These are phyloP conservation scores for Salarias fasciatus DNA, from an alignment of 2,797 vertebrate species.

Conservation along the genomic window DNA sequence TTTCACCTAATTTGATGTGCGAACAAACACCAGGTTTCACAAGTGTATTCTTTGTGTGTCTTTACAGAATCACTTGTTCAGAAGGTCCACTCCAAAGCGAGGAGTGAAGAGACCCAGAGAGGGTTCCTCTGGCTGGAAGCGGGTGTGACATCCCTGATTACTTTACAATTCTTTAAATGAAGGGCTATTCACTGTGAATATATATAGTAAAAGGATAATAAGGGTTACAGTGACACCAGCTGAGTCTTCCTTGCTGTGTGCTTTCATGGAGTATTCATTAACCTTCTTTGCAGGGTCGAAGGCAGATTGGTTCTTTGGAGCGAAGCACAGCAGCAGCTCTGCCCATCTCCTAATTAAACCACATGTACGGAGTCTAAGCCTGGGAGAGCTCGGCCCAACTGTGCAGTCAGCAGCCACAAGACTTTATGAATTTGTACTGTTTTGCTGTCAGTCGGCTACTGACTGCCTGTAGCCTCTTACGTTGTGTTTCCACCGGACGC, in stretches of 20 bases:
- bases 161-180: no score
- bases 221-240: no score
- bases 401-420: slow-evolving; percentile 81
- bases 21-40: no score
- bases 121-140: slow-evolving; percentile 49
- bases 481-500: no score
- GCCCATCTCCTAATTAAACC: slow-evolving; percentile 84
- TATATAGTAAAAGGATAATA: no score
- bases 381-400: slow-evolving; percentile 94
- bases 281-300: slow-evolving; percentile 81
- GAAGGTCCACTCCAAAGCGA: slow-evolving; percentile 45
- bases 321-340: slow-evolving; percentile 38
- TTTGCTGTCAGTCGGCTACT: no score
- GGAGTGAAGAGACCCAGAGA: slow-evolving; percentile 74
- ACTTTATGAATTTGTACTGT: slow-evolving; percentile 77
- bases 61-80: slow-evolving; percentile 39
- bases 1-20: no score
- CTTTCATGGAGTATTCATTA: no score
- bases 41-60: not conserved
- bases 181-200: no score
- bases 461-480: no score
- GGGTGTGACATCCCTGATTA: slow-evolving; percentile 50
- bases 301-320: slow-evolving; percentile 79
- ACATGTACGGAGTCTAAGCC: slow-evolving; percentile 93
- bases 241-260: no score